A percentile compares a stretch with the other conserved stretches of the same genome.
Evolutionary conservation across 1,140 invertebrate genomes (phyloP).

Genomic region (Calosoma granatense): DNA sequence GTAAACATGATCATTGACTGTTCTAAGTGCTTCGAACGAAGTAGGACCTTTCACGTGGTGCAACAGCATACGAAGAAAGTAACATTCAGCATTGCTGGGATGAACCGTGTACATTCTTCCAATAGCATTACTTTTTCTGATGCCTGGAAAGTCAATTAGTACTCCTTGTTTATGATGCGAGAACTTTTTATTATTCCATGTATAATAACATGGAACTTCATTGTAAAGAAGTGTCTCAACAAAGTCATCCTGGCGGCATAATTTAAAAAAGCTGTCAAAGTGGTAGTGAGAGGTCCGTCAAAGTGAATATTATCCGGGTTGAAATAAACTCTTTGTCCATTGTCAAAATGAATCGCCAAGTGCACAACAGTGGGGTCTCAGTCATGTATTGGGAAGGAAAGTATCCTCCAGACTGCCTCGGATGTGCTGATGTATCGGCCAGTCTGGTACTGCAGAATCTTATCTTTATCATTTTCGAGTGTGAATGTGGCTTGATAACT

Average conservation of each 20-base stretch:
- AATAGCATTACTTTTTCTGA: constrained; percentile 25
- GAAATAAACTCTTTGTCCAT: constrained; percentile 4
- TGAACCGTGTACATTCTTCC: constrained; percentile 33
- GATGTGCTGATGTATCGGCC: constrained; percentile 24
- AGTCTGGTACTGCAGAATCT: constrained; percentile 29
- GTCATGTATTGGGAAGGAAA: not conserved
- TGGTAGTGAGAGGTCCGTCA: constrained; percentile 15
- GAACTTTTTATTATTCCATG: constrained; percentile 33
- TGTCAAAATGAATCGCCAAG: not conserved
- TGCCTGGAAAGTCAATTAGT: constrained; percentile 22
- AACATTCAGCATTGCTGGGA: constrained; percentile 32
- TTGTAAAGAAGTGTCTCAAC: constrained; percentile 34
- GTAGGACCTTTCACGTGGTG: constrained; percentile 31
- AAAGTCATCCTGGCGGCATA: constrained; percentile 27
- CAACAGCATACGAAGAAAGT: constrained; percentile 32
- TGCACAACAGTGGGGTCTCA: not conserved
- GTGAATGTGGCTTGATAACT: constrained; percentile 31
- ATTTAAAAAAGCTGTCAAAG: constrained; percentile 33
- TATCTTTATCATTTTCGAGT: constrained; percentile 23
- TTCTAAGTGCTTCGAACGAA: constrained; percentile 32
- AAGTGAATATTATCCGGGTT: constrained; percentile 15
- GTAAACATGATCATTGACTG: constrained; percentile 30
- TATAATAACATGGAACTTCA: constrained; percentile 34
- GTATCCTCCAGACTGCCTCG: not conserved
- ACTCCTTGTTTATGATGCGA: constrained; percentile 27